phyloP scores from a whole-genome alignment of 2,888 invertebrate species.

The Exephanes ischioxanthus region DNA sequence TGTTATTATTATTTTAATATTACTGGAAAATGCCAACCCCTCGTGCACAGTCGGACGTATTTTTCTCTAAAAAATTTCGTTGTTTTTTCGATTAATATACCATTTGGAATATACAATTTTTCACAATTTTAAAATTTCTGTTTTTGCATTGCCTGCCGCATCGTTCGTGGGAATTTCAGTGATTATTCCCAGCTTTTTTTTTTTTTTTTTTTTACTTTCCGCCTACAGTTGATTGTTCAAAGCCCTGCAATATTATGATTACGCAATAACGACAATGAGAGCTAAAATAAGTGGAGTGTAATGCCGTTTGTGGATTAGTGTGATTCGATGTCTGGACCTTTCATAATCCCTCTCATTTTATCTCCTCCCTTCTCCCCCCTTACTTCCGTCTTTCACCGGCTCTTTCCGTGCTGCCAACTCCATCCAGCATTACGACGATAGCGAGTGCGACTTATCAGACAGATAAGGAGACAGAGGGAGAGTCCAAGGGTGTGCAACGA shows the following conservation, averaged over 20 bases:
- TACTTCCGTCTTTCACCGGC: background rate
- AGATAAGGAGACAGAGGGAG: constrained; percentile 49
- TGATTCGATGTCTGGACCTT: constrained; percentile 38
- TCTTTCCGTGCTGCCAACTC: constrained; percentile 16
- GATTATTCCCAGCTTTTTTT: too few species aligned
- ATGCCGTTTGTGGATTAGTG: constrained; percentile 35
- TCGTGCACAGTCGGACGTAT: background rate
- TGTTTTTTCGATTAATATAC: too few species aligned
- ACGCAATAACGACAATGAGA: constrained; percentile 37
- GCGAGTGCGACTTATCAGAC: constrained; percentile 59
- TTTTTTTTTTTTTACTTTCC: background rate
- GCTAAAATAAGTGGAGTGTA: constrained; percentile 28
- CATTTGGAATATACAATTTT: too few species aligned
- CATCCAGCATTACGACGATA: constrained; percentile 48
- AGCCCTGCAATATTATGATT: constrained; percentile 34
- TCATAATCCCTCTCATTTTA: background rate
- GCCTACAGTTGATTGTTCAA: constrained; percentile 31
- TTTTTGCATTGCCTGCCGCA: too few species aligned
- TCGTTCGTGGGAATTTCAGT: too few species aligned
- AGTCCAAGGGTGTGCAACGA: constrained; percentile 67
- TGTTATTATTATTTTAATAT: background rate
- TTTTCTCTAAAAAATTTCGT: too few species aligned
- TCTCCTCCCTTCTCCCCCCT: background rate
- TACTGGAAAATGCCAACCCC: background rate
- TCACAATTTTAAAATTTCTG: background rate